Evolutionary conservation across 2,888 invertebrate genomes (phyloP).

Genomic region (Reticulitermes lucifugus): DNA sequence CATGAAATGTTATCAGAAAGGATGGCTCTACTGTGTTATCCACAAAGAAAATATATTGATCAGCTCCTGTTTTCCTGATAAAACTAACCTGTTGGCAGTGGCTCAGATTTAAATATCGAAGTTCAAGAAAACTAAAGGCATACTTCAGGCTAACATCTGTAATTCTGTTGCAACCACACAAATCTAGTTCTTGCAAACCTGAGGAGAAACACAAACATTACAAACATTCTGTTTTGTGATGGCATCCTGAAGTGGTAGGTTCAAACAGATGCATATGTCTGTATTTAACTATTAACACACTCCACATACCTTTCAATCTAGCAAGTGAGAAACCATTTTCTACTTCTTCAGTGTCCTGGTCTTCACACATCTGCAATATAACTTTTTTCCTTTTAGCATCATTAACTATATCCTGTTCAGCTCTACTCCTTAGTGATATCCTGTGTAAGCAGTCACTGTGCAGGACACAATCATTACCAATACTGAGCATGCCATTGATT

Average conservation of each 20-base stretch:
- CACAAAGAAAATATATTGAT: too few species aligned
- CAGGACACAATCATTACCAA: not conserved
- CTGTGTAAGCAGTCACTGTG: conserved; percentile 47
- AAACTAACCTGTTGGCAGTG: conserved; percentile 70
- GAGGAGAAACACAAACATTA: conserved; percentile 1
- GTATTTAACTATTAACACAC: not conserved
- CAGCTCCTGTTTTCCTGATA: not conserved
- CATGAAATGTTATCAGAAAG: too few species aligned
- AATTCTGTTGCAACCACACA: conserved; percentile 77
- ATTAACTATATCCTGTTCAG: conserved; percentile 76
- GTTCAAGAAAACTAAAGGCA: conserved; percentile 74
- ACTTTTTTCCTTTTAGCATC: conserved; percentile 75
- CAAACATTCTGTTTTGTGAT: conserved; percentile 44
- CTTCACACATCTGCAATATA: conserved; percentile 73
- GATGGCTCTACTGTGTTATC: too few species aligned
- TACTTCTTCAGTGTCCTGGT: conserved; percentile 62
- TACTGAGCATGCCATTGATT: not conserved
- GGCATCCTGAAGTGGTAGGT: not conserved
- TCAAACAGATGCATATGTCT: not conserved
- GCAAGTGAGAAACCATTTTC: conserved; percentile 68
- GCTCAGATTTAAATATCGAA: conserved; percentile 72
- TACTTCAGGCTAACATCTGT: conserved; percentile 79
- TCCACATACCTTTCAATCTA: conserved; percentile 60
- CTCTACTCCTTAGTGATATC: conserved; percentile 74
- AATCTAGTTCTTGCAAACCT: conserved; percentile 70